Evolutionary conservation across 2,888 invertebrate genomes (phyloP).

Genomic region (Pterobdella sp.): DNA sequence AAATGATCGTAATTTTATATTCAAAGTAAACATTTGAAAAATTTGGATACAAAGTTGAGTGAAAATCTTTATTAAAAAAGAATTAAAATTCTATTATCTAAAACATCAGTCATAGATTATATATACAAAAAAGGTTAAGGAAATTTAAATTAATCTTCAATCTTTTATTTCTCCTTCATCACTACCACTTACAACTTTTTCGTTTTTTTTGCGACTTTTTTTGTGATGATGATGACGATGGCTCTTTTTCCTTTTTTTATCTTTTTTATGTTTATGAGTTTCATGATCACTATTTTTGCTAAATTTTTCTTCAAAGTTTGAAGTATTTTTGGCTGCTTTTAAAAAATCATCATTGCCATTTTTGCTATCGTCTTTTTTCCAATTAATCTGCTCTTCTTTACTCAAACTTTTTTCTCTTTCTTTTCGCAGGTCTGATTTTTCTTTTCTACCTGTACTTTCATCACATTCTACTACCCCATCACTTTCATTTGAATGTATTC

Average conservation of each 20-base stretch:
- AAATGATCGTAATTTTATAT: too few species aligned
- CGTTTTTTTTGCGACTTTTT: not conserved
- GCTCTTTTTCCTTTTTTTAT: conserved; percentile 3
- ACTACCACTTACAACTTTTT: not conserved
- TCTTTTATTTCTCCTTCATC: not conserved
- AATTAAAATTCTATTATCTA: too few species aligned
- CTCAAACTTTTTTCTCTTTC: too few species aligned
- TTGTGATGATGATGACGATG: not conserved
- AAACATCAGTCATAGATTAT: not conserved
- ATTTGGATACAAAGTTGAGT: not conserved
- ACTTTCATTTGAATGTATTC: too few species aligned
- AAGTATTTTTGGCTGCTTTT: too few species aligned
- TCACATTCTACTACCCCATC: too few species aligned
- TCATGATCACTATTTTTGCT: too few species aligned
- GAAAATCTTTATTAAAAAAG: not conserved
- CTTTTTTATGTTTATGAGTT: not conserved
- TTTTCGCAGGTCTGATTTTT: too few species aligned
- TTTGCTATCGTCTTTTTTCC: not conserved
- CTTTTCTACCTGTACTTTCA: too few species aligned
- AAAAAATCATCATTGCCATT: not conserved
- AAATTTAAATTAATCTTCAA: not conserved
- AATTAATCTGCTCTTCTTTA: too few species aligned
- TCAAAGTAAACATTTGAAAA: too few species aligned
- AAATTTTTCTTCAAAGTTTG: too few species aligned
- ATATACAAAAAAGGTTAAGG: not conserved